These are phyloP conservation scores for Passerina amoena DNA, from an alignment of 2,113 vertebrate species.

Conservation along the genomic window DNA sequence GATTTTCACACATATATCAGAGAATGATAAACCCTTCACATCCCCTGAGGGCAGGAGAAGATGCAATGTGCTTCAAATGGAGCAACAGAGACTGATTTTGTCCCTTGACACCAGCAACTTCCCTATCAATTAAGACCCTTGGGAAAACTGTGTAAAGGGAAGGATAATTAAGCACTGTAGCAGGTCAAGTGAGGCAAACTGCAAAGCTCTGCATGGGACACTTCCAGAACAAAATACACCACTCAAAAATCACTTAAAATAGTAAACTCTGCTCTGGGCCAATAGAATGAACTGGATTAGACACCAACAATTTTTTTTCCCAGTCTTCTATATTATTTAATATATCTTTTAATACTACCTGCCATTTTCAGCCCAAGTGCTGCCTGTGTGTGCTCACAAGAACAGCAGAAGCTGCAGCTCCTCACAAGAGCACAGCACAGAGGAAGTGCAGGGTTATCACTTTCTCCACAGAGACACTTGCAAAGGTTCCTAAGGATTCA, in stretches of 20 bases:
- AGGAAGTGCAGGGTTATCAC: background rate
- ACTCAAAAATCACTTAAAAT: background rate
- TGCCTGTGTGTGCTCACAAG: background rate
- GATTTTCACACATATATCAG: background rate
- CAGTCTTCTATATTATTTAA: background rate
- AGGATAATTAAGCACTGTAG: background rate
- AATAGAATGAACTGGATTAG: background rate
- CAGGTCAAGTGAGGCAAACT: background rate
- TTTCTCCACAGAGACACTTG: background rate
- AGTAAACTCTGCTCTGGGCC: background rate
- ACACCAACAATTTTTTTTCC: background rate
- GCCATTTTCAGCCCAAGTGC: background rate
- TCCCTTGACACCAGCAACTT: background rate
- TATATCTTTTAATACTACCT: background rate
- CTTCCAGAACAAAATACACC: background rate
- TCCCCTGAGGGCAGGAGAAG: background rate
- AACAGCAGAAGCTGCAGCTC: background rate
- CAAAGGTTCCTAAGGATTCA: background rate
- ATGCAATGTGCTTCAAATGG: background rate
- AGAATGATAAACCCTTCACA: background rate
- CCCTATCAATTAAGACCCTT: background rate
- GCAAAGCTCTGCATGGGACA: background rate
- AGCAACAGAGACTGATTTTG: background rate
- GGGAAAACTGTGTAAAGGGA: background rate
- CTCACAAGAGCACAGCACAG: background rate